Conservation (phyloP, 2,113 vertebrate genomes). For the Grus americana region DNA sequence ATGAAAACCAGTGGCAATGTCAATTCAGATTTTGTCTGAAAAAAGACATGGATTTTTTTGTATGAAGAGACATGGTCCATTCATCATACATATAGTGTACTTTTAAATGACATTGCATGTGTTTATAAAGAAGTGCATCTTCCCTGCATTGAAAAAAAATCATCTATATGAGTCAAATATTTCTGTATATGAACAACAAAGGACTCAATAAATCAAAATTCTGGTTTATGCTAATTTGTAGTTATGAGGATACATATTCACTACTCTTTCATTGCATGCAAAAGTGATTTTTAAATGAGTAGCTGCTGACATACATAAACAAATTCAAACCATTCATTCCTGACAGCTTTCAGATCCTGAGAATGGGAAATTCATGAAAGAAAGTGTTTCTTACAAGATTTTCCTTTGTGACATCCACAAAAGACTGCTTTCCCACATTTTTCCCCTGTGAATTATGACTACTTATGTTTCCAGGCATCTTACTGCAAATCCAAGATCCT, state of each 20-base stretch:
- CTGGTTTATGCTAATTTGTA: background rate
- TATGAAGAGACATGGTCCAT: accelerated
- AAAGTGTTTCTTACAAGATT: background rate
- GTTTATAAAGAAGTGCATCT: background rate
- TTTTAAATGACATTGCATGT: background rate
- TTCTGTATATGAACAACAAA: background rate
- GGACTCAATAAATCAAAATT: background rate
- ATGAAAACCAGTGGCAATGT: background rate
- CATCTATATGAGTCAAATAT: background rate
- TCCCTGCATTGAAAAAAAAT: background rate
- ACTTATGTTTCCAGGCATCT: background rate
- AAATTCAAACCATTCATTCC: background rate
- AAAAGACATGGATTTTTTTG: background rate
- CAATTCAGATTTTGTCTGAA: background rate
- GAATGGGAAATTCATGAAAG: background rate
- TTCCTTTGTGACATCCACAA: background rate
- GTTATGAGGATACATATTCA: background rate
- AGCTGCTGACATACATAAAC: background rate
- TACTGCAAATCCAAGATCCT: background rate
- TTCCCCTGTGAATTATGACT: background rate
- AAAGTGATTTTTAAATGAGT: background rate
- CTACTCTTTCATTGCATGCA: background rate
- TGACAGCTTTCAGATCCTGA: background rate
- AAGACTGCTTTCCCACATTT: background rate
- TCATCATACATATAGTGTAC: background rate